phyloP scores from a whole-genome alignment of 2,113 vertebrate species.

The Poecile atricapillus region DNA sequence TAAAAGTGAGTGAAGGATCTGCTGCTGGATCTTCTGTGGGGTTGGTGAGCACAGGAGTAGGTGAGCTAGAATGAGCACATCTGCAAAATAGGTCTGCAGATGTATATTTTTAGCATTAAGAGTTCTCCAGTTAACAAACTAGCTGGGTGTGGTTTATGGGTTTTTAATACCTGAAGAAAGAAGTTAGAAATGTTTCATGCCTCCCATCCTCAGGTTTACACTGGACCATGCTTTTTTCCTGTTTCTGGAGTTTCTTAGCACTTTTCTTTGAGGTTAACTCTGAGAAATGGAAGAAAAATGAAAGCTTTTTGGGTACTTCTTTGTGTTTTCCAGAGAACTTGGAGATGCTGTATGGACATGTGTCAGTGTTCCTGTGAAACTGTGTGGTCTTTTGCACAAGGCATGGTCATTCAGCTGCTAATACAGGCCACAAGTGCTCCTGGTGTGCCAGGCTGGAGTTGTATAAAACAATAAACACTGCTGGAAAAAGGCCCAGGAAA shows the following conservation, averaged over 20 bases:
- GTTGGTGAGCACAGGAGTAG: neutral
- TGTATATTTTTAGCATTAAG: neutral
- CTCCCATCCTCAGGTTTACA: neutral
- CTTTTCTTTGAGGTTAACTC: neutral
- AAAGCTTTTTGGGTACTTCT: neutral
- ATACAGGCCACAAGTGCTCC: neutral
- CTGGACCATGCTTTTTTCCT: neutral
- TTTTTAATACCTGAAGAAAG: neutral
- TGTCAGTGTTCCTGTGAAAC: neutral
- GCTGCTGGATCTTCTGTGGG: neutral
- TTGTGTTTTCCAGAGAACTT: neutral
- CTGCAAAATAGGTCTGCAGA: neutral
- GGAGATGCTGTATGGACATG: neutral
- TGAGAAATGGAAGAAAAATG: neutral
- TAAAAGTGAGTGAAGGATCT: neutral
- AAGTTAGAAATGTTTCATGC: neutral
- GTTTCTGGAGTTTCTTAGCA: neutral
- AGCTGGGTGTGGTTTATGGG: neutral
- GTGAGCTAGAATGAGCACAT: neutral
- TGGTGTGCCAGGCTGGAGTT: neutral
- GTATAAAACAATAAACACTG: neutral
- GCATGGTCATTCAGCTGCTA: neutral
- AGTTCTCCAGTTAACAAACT: neutral
- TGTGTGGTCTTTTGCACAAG: neutral
- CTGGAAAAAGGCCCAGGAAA: slow-evolving; percentile 46